A percentile compares a stretch with the other conserved stretches of the same genome.
Conservation (phyloP, 1,140 invertebrate genomes). For the Cheumatopsyche charites region DNA sequence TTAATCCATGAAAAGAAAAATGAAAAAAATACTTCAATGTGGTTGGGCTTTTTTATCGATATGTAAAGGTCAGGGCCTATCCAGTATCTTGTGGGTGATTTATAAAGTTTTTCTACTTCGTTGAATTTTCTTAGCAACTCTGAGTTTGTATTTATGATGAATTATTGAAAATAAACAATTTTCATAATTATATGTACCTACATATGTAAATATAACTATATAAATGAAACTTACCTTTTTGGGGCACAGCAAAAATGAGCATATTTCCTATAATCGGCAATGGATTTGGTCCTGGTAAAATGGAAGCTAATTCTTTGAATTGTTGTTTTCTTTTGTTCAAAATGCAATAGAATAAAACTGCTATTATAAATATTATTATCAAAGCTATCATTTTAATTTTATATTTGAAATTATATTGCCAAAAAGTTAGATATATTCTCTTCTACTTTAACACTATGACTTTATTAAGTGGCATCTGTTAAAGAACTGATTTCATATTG, state of each 20-base stretch:
- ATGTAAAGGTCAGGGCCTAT: constrained; percentile 26
- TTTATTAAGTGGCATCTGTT: background rate
- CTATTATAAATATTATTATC: background rate
- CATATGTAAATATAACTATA: no score
- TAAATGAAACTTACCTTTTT: no score
- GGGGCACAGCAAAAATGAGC: constrained; percentile 29
- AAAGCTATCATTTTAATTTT: background rate
- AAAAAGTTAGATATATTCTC: background rate
- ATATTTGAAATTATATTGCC: background rate
- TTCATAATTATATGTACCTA: constrained; percentile 3
- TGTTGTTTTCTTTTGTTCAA: constrained; percentile 10
- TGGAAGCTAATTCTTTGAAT: background rate
- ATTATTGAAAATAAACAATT: background rate
- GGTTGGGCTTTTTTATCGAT: constrained; percentile 32
- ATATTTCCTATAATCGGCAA: constrained; percentile 34
- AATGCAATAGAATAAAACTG: background rate
- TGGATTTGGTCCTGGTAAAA: constrained; percentile 29
- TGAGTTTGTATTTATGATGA: background rate
- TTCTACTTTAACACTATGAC: background rate
- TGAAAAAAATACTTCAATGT: constrained; percentile 23
- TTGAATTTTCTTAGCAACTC: constrained; percentile 20
- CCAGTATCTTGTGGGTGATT: constrained; percentile 33
- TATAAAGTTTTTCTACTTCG: constrained; percentile 13
- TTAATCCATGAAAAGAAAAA: background rate
- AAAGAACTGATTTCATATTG: background rate